Evolutionary conservation across 2,113 vertebrate genomes (phyloP).

Genomic region (Saccopteryx leptura): DNA sequence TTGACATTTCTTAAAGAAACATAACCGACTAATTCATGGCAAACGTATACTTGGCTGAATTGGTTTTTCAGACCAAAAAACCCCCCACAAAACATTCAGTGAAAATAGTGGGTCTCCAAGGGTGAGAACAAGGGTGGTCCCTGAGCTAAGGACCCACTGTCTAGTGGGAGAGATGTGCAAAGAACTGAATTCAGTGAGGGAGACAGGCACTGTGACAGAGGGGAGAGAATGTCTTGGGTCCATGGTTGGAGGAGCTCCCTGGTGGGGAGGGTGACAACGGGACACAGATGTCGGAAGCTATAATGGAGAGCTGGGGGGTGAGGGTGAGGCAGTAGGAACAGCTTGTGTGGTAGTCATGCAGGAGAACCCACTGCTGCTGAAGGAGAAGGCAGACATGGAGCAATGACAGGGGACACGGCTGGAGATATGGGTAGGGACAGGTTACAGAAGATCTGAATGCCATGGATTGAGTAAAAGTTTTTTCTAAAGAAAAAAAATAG

Average conservation of each 20-base stretch:
- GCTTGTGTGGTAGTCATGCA: rapidly evolving
- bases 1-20: conserved; percentile 68
- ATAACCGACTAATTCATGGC: conserved; percentile 22
- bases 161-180: neutral
- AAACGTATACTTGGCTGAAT: neutral
- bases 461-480: neutral
- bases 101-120: neutral
- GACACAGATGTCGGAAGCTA: neutral
- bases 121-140: neutral
- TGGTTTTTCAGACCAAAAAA: neutral
- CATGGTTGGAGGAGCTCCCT: too few relatives aligned
- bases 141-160: neutral
- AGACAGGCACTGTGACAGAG: neutral
- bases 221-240: neutral
- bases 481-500: neutral
- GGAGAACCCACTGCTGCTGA: neutral
- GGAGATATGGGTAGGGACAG: neutral
- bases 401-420: neutral
- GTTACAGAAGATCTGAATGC: neutral
- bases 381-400: neutral
- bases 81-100: neutral
- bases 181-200: neutral
- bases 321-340: neutral
- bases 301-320: rapidly evolving
- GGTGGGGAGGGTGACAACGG: neutral